These are phyloP conservation scores for Psophia crepitans DNA, from an alignment of 2,113 vertebrate genomes.

Conservation along the genomic window DNA sequence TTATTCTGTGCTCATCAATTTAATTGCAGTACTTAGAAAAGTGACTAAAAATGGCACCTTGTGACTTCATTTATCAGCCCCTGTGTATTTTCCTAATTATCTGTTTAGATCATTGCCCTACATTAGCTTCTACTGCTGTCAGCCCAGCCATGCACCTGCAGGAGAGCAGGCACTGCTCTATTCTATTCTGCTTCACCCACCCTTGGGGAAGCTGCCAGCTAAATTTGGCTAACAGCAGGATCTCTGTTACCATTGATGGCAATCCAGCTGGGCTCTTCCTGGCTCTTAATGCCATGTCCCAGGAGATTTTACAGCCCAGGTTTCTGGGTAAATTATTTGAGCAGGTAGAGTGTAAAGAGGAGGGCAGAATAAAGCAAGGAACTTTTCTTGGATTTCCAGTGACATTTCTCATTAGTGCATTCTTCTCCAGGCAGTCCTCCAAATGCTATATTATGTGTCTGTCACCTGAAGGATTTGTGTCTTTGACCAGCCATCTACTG, in stretches of 20 bases:
- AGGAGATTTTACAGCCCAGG: not conserved
- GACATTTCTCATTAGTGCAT: not conserved
- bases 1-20: not conserved
- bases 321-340: not conserved
- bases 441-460: not conserved
- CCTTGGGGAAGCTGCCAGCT: not conserved
- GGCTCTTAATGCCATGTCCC: not conserved
- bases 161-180: not conserved
- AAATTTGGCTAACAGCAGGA: slow-evolving; percentile 10
- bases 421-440: not conserved
- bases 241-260: not conserved
- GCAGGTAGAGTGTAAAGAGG: not conserved
- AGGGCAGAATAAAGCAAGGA: not conserved
- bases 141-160: slow-evolving; percentile 29
- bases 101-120: slow-evolving; percentile 42
- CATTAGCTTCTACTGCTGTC: slow-evolving; percentile 23
- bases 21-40: slow-evolving; percentile 39
- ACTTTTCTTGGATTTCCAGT: not conserved
- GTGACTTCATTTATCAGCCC: slow-evolving; percentile 16
- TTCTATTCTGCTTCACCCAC: not conserved
- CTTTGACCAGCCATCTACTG: not conserved
- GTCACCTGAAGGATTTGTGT: not conserved
- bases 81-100: slow-evolving; percentile 47
- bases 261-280: slow-evolving; percentile 26
- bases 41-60: slow-evolving; percentile 45